Percentiles rank a stretch among this genome's conserved stretches.
Conservation (phyloP, 1,140 invertebrate genomes). For the Drosophila kikkawai region DNA sequence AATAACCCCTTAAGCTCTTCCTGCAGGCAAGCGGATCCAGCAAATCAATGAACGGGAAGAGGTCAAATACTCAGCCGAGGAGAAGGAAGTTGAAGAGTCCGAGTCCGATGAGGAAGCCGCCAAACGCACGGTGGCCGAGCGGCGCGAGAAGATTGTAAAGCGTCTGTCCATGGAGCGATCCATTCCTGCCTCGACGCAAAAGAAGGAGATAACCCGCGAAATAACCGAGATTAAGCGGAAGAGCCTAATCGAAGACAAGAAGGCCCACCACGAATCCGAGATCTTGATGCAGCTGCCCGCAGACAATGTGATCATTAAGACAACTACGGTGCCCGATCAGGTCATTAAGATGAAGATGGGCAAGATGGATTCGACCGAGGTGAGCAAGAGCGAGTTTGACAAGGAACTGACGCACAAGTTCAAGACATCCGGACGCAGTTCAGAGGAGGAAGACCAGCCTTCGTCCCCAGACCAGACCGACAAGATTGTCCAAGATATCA, state of each 20-base stretch:
- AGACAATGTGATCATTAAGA: conserved; percentile 84
- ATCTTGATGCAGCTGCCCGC: conserved; percentile 84
- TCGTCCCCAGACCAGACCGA: conserved; percentile 57
- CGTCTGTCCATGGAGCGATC: conserved; percentile 88
- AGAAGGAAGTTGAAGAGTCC: conserved; percentile 88
- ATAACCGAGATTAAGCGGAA: conserved; percentile 90
- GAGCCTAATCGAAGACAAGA: conserved; percentile 87
- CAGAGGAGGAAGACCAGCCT: conserved; percentile 73
- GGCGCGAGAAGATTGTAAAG: conserved; percentile 90
- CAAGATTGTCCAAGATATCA: conserved; percentile 78
- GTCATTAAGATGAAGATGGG: conserved; percentile 85
- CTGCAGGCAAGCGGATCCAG: conserved; percentile 81
- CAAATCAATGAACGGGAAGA: conserved; percentile 88
- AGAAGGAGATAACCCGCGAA: conserved; percentile 89
- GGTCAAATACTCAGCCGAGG: conserved; percentile 90
- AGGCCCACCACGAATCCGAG: conserved; percentile 86
- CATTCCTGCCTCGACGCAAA: conserved; percentile 88
- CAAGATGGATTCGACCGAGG: conserved; percentile 76
- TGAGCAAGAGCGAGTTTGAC: conserved; percentile 84
- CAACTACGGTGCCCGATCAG: conserved; percentile 77
- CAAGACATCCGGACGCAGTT: conserved; percentile 76
- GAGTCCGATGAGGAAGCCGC: conserved; percentile 88
- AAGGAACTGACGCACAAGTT: conserved; percentile 83
- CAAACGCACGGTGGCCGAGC: conserved; percentile 89
- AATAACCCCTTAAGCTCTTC: conserved; percentile 12